Percentiles rank a stretch among this genome's conserved stretches.
phyloP scores from a whole-genome alignment of 1,140 invertebrate genomes.

The Sinonovacula constricta region DNA sequence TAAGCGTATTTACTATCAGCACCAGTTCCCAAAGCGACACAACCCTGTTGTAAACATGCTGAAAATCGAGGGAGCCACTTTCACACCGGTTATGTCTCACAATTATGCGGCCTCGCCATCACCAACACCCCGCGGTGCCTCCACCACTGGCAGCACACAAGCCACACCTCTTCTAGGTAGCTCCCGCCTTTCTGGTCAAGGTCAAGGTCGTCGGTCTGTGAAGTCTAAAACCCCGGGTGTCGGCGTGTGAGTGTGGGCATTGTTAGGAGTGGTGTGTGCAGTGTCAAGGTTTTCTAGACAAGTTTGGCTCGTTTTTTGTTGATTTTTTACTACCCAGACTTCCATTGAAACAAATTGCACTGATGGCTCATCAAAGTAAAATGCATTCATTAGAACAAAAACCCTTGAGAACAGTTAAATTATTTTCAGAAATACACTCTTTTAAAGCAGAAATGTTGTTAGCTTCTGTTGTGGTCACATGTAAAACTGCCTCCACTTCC shows the following conservation, averaged over 20 bases:
- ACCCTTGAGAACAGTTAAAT: too few species aligned
- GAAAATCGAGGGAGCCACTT: slow-evolving; percentile 50
- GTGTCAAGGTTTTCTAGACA: too few species aligned
- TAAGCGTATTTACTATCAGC: slow-evolving; percentile 46
- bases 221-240: slow-evolving; percentile 24
- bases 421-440: too few species aligned
- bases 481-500: too few species aligned
- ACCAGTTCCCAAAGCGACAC: slow-evolving; percentile 39
- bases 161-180: slow-evolving; percentile 39
- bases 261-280: not conserved
- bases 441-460: too few species aligned
- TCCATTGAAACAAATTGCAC: too few species aligned
- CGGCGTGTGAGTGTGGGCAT: slow-evolving; percentile 32
- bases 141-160: slow-evolving; percentile 3
- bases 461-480: too few species aligned
- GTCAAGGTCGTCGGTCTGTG: slow-evolving; percentile 20
- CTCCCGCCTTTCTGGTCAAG: slow-evolving; percentile 1
- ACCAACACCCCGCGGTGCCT: slow-evolving; percentile 34
- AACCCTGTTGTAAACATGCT: slow-evolving; percentile 43
- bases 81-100: slow-evolving; percentile 14
- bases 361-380: too few species aligned
- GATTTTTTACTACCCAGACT: too few species aligned
- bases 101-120: slow-evolving; percentile 18
- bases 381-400: too few species aligned
- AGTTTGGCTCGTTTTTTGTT: too few species aligned